Evolutionary conservation across 2,888 invertebrate species (phyloP), one percentile per base, ranked within the genome.

Genomic region (Agonopterix subpropinquella): DNA sequence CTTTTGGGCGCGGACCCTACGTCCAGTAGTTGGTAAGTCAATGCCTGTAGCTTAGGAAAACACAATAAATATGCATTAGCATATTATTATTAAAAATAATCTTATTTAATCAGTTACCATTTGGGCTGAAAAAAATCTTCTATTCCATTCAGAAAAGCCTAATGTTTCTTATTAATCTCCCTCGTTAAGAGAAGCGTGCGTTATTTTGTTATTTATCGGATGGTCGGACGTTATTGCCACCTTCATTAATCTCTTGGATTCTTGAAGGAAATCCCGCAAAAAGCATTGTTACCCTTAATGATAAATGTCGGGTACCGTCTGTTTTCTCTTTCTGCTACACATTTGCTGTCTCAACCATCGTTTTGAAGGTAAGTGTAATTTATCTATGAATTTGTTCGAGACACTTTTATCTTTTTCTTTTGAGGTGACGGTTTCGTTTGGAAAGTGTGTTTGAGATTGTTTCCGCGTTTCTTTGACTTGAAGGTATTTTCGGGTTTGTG

Each of bases 141-240:
- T 36, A 8, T 47, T 43, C 47, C 43, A 42, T 46, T 44, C 8
- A 44, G 39, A 9, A 45, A 43, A 46, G 53, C 65, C 62, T 74
- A 73, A 75, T 77, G 73, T 60, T 70, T 67, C 71, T 73, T 77
- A 80, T 81, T 80, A 80, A 80, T 81, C 77, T 71, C 56, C 67
- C 70, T 73, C 76, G 70, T 76, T 77, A 77, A 64, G 68, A 69
- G 64, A 60, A 67, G 65, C 72, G 79, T 79, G 68, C 74, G 80
- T 83, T 83, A 80, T 83, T 81, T 81, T 66, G 80, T 83, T 84
- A 84, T 84, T 81, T 84, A 83, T 84, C 80, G 75, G 76, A 69
- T 72, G 77, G 78, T 70, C 72, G 69, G 67, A 58, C 77, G 74
- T 79, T 84, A 83, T 84, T 80, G 75, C 83, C 79, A 77, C 79